These are phyloP conservation scores for Tetheella fluctuosa DNA, from an alignment of 2,888 invertebrate species.

Conservation along the genomic window DNA sequence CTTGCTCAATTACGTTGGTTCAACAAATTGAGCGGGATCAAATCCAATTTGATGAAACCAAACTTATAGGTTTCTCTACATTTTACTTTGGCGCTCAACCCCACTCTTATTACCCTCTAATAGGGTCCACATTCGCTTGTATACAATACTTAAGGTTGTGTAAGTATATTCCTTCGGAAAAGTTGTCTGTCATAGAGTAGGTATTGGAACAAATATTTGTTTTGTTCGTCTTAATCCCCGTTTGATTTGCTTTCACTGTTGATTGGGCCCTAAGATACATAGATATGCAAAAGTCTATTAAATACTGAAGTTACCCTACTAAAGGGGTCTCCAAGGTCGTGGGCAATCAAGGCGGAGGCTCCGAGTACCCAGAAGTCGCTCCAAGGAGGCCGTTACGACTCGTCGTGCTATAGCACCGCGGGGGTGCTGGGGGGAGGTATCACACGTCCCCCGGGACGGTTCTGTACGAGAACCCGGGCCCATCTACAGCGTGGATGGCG, in stretches of 20 bases:
- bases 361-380: too few species aligned
- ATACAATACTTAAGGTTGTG: background rate
- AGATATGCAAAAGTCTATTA: background rate
- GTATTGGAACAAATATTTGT: background rate
- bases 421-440: too few species aligned
- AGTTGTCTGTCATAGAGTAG: background rate
- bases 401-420: too few species aligned
- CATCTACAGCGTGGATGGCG: too few species aligned
- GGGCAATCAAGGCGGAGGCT: too few species aligned
- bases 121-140: background rate
- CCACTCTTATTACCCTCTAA: background rate
- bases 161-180: background rate
- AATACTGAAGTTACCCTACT: too few species aligned
- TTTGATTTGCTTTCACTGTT: background rate
- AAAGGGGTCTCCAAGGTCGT: too few species aligned
- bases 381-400: too few species aligned
- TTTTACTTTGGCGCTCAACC: background rate
- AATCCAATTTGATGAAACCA: background rate
- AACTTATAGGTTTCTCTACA: background rate
- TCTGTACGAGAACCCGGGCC: too few species aligned
- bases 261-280: background rate
- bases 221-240: background rate
- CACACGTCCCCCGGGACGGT: too few species aligned
- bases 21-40: slow-evolving; percentile 8
- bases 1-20: background rate